Base-by-base conservation (phyloP, 2,113 vertebrate genomes). In the Pyrgilauda ruficollis region DNA sequence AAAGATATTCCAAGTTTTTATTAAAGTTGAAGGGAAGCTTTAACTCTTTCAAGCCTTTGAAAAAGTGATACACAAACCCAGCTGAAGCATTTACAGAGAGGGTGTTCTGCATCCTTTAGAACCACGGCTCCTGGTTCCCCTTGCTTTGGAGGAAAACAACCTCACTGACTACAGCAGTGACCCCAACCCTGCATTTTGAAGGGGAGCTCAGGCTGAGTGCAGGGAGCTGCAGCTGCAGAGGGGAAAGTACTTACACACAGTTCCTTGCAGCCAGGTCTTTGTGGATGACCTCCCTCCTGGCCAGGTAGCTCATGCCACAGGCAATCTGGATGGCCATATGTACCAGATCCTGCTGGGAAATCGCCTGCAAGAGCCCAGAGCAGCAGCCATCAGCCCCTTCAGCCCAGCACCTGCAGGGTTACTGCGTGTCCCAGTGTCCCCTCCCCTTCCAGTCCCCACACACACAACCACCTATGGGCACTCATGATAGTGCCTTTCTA, bases 241-340 rank as follows among this genome's bases (percentile, higher is more conserved):
- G n/a, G 41, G 27, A 4, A 35, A 64, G 79, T 96, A 99, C 99
- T 98, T 97, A 99, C 99, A 99, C 99, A 89, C 99, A 99, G 97
- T 99, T 99, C 97, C 99, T 98, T 91, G 99, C 98, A 76, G 99
- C 99, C 87, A 99, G 98, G 97, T 99, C 99, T 98, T 99, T 99
- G 97, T 99, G 99, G 88, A 99, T 99, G 95, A 99, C 99, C 98
- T 99, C 99, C 86, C 99, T 94, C 87, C 99, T 98, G 80, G 99
- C 98, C 97, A 99, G 97, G 92, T 99, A 99, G 97, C 99, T 99
- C 99, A 99, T 99, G 43, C 99, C 99, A 93, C 99, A 99, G 67
- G 99, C 99, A 22, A 99, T 99, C 98, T 99, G 99, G 96, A 99
- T 99, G 52, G 99, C 99, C 99, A 99, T 99, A 82, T 99, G 99